Conservation (phyloP, 2,113 vertebrate species). For the Caranx ignobilis region DNA sequence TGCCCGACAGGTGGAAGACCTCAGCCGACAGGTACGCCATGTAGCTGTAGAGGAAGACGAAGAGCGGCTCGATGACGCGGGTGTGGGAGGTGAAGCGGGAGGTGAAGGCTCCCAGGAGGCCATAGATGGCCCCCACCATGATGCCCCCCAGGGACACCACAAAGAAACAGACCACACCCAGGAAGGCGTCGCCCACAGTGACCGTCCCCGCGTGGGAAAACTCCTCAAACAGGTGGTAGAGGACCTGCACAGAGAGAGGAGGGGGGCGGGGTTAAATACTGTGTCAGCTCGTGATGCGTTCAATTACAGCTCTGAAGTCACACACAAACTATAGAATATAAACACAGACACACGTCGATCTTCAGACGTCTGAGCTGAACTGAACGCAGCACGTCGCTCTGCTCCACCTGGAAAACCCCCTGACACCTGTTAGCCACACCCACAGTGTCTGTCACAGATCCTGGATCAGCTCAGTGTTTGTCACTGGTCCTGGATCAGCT, state of each 20-base stretch:
- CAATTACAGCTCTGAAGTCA: too few relatives aligned
- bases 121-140: constrained; percentile 91
- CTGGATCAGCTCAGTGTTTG: too few relatives aligned
- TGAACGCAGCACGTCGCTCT: too few relatives aligned
- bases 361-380: too few relatives aligned
- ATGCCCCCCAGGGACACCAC: constrained; percentile 93
- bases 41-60: constrained; percentile 99
- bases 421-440: too few relatives aligned
- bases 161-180: constrained; percentile 94
- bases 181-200: constrained; percentile 86
- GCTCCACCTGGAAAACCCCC: too few relatives aligned
- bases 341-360: too few relatives aligned
- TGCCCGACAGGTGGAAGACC: constrained; percentile 96
- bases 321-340: too few relatives aligned
- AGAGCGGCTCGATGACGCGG: constrained; percentile 97
- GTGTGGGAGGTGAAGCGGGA: constrained; percentile 95
- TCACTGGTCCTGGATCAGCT: too few relatives aligned
- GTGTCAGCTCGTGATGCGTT: too few relatives aligned
- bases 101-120: constrained; percentile 92
- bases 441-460: too few relatives aligned
- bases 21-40: constrained; percentile 97
- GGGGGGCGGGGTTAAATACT: too few relatives aligned
- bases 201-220: constrained; percentile 85
- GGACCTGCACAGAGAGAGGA: constrained; percentile 83
- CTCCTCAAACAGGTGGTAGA: constrained; percentile 97